These are phyloP conservation scores for Spea hammondii DNA, from an alignment of 2,797 vertebrate genomes.

Conservation along the genomic window DNA sequence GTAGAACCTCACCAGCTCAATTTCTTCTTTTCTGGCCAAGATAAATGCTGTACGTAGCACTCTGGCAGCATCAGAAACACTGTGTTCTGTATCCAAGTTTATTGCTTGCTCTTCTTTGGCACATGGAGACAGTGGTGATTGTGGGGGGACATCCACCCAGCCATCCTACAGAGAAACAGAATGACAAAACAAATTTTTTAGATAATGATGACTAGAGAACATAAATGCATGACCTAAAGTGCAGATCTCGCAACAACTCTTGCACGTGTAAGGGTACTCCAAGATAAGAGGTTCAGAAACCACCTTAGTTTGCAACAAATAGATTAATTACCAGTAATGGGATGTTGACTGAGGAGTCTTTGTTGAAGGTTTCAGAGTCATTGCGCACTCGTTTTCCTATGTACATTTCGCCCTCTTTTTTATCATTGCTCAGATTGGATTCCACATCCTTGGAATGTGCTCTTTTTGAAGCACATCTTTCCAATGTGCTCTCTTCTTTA, in stretches of 20 bases:
- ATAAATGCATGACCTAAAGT: too few relatives aligned
- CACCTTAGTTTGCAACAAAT: too few relatives aligned
- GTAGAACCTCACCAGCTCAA: conserved; percentile 55
- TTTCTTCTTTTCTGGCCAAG: conserved; percentile 55
- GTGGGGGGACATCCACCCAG: neutral
- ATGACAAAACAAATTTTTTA: neutral
- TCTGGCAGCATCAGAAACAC: fast-evolving
- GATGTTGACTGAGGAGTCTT: conserved; percentile 8
- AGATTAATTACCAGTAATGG: conserved; percentile 35
- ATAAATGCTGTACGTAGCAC: conserved; percentile 41
- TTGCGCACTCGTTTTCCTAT: neutral
- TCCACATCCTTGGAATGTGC: conserved; percentile 1
- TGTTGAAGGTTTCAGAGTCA: neutral
- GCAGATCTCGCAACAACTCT: too few relatives aligned
- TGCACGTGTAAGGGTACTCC: too few relatives aligned
- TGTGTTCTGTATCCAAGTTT: neutral
- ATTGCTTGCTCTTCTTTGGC: neutral
- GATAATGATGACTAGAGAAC: too few relatives aligned
- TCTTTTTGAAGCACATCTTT: conserved; percentile 4
- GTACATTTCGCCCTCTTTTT: conserved; percentile 1
- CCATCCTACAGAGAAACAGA: conserved; percentile 17
- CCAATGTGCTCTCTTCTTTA: neutral
- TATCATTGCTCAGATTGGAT: neutral
- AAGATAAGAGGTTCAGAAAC: too few relatives aligned
- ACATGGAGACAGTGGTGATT: neutral